Conservation (phyloP, 35 echinoderm and acorn worm species). For the Amphiura filiformis region DNA sequence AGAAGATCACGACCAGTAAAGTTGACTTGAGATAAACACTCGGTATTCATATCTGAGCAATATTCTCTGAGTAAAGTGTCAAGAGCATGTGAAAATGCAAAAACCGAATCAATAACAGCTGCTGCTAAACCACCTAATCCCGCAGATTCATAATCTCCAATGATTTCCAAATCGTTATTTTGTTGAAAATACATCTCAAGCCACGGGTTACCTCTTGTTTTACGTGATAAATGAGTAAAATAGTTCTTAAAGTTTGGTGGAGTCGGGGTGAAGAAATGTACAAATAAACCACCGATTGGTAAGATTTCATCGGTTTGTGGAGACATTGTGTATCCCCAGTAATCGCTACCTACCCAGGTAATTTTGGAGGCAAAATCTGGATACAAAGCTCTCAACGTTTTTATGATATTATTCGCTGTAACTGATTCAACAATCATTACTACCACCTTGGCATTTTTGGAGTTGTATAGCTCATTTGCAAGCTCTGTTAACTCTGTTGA, state of each 20-base stretch:
- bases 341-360: conserved; percentile 18
- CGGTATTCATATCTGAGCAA: not conserved
- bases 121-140: too few species aligned
- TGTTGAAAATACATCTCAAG: too few species aligned
- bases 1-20: too few species aligned
- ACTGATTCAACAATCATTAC: not conserved
- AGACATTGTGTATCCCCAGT: not conserved
- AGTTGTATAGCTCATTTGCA: not conserved
- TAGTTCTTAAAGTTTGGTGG: not conserved
- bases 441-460: not conserved
- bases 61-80: not conserved
- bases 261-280: not conserved
- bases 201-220: not conserved
- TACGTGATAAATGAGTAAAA: not conserved
- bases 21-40: not conserved
- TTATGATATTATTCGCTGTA: not conserved
- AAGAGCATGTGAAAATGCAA: conserved; percentile 22
- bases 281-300: not conserved
- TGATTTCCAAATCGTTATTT: not conserved
- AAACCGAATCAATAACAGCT: conserved; percentile 12
- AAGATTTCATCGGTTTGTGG: not conserved
- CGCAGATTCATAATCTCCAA: not conserved
- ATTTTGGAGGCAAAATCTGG: not conserved
- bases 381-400: not conserved
- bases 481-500: not conserved